These are phyloP conservation scores for Falco biarmicus DNA, from an alignment of 2,797 vertebrate species.

Conservation along the genomic window DNA sequence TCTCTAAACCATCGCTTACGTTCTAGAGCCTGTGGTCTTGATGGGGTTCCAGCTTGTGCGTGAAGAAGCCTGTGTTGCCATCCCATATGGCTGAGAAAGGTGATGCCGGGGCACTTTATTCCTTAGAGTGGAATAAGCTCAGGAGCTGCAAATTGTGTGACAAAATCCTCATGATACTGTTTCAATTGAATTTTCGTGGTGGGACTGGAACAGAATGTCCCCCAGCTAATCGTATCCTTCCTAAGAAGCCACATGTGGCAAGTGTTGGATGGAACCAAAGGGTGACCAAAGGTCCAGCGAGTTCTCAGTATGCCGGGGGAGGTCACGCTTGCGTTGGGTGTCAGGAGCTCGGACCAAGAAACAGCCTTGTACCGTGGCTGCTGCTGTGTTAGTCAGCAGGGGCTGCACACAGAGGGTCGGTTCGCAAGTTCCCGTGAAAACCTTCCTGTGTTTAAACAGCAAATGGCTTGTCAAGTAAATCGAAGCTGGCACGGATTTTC, in stretches of 20 bases:
- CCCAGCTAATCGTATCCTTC: background rate
- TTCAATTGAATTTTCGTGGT: background rate
- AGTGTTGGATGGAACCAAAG: background rate
- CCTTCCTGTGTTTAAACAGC: background rate
- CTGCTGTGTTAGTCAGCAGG: background rate
- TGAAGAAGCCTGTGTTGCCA: accelerated
- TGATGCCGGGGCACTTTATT: background rate
- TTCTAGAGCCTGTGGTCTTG: background rate
- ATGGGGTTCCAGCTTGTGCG: background rate
- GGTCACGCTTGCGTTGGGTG: background rate
- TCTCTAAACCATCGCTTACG: background rate
- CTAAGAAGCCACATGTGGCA: background rate
- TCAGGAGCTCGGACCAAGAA: background rate
- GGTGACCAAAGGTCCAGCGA: background rate
- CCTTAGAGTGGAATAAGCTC: background rate
- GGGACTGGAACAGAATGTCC: background rate
- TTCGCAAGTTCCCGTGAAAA: background rate
- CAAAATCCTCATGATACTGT: background rate
- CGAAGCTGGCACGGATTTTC: background rate
- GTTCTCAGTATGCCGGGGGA: accelerated
- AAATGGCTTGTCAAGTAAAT: background rate
- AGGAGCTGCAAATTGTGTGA: background rate
- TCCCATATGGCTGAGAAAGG: too few relatives aligned
- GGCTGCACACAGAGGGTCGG: background rate
- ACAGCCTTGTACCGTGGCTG: background rate